Percentiles rank a stretch among this genome's conserved stretches.
Conservation (phyloP, 1,140 invertebrate species). For the Theocolax elegans region DNA sequence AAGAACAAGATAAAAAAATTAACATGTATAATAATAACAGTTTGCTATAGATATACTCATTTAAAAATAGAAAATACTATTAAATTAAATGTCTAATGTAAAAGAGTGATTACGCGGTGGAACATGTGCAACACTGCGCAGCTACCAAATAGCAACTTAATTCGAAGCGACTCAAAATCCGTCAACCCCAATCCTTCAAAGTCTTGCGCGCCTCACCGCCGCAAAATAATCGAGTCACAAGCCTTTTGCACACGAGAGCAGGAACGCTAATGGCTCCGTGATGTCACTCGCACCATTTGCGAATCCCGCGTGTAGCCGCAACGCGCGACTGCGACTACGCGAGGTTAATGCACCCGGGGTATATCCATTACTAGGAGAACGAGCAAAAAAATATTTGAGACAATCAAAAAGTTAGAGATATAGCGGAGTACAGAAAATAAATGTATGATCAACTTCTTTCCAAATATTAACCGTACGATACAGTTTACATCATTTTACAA, state of each 20-base stretch:
- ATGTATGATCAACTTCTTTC: not conserved
- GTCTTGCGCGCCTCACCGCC: not conserved
- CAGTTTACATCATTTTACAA: not conserved
- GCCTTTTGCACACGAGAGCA: not conserved
- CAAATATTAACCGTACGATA: conserved; percentile 2
- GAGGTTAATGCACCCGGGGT: conserved; percentile 30
- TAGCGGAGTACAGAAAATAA: too few relatives aligned
- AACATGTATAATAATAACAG: too few relatives aligned
- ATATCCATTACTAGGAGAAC: not conserved
- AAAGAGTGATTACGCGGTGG: too few relatives aligned
- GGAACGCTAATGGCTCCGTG: conserved; percentile 2
- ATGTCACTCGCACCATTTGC: conserved; percentile 11
- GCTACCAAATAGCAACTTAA: conserved; percentile 8
- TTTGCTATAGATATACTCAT: too few relatives aligned
- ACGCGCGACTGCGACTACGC: not conserved
- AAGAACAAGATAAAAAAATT: too few relatives aligned
- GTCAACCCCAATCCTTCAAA: conserved; percentile 1
- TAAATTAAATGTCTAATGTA: too few relatives aligned
- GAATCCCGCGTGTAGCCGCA: conserved; percentile 24
- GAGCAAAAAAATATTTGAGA: not conserved
- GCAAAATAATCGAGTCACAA: conserved; percentile 19
- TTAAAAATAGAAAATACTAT: too few relatives aligned
- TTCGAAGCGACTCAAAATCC: not conserved
- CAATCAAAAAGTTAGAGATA: not conserved
- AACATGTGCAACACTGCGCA: too few relatives aligned